Percentiles rank a stretch among this genome's conserved stretches.
Conservation (phyloP, 2,797 vertebrate genomes). For the Choloepus didactylus region DNA sequence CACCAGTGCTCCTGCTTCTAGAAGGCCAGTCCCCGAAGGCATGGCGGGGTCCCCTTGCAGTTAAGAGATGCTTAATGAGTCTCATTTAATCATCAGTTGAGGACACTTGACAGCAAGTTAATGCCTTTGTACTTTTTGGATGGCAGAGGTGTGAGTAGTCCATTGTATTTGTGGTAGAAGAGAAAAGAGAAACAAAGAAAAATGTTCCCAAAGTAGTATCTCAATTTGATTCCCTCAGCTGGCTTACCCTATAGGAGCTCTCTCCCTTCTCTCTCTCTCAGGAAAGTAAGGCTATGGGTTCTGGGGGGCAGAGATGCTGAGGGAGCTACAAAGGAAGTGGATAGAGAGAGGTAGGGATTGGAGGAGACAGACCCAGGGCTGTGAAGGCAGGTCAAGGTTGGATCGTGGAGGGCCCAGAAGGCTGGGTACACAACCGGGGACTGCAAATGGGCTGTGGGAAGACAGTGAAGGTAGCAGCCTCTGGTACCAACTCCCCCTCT, state of each 20-base stretch:
- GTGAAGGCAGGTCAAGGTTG: background rate
- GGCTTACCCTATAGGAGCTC: background rate
- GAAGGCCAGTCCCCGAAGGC: background rate
- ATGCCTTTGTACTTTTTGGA: background rate
- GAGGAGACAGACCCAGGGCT: background rate
- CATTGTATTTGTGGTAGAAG: background rate
- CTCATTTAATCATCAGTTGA: background rate
- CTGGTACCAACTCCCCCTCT: too few relatives aligned
- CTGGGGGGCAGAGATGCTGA: background rate
- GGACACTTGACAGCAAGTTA: background rate
- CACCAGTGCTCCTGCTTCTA: background rate
- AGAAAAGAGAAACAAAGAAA: background rate
- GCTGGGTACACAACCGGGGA: background rate
- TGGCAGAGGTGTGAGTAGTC: accelerated
- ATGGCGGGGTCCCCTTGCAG: background rate
- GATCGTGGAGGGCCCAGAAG: background rate
- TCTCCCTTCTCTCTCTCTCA: background rate
- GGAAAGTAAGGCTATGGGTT: background rate
- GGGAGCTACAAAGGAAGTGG: background rate
- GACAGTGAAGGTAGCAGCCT: background rate
- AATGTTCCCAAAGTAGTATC: too few relatives aligned
- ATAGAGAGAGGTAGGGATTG: background rate
- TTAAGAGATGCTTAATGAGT: background rate
- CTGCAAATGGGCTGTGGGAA: background rate
- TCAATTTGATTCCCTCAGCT: background rate